A percentile compares a stretch with the other conserved stretches of the same genome.
phyloP scores from a whole-genome alignment of 2,888 invertebrate species.

The Biston stratarius region DNA sequence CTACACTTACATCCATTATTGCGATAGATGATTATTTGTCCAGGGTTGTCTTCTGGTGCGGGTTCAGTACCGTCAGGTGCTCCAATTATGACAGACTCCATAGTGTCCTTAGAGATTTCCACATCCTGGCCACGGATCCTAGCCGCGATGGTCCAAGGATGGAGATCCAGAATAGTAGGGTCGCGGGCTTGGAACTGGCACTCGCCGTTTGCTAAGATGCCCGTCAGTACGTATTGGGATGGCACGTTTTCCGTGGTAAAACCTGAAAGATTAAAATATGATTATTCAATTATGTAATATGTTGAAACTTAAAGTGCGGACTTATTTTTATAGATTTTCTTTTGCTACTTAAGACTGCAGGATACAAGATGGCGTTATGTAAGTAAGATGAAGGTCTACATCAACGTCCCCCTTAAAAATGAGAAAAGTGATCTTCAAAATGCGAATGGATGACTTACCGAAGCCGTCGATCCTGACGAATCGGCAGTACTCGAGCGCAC shows the following conservation, averaged over 20 bases:
- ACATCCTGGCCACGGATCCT: conserved; percentile 54
- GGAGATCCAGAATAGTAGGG: conserved; percentile 57
- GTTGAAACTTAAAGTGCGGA: too few relatives aligned
- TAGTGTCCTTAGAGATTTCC: conserved; percentile 57
- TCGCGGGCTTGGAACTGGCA: conserved; percentile 55
- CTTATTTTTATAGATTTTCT: too few relatives aligned
- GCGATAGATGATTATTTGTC: neutral
- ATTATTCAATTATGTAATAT: too few relatives aligned
- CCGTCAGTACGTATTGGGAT: conserved; percentile 45
- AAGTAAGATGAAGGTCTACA: too few relatives aligned
- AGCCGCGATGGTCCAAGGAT: conserved; percentile 70
- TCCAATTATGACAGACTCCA: conserved; percentile 35
- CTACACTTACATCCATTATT: conserved; percentile 16
- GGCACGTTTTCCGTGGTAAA: conserved; percentile 61
- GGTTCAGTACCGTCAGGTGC: neutral
- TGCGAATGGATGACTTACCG: conserved; percentile 53
- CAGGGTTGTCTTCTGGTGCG: conserved; percentile 12
- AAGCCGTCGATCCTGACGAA: conserved; percentile 73
- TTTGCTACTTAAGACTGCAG: too few relatives aligned
- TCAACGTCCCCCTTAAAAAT: too few relatives aligned
- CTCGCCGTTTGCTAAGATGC: conserved; percentile 45
- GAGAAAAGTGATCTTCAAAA: neutral
- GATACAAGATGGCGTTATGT: too few relatives aligned
- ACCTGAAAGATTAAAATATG: conserved; percentile 52
- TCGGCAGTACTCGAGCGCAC: conserved; percentile 72